phyloP scores from a whole-genome alignment of 2,797 vertebrate species.

The Rhinella marina region DNA sequence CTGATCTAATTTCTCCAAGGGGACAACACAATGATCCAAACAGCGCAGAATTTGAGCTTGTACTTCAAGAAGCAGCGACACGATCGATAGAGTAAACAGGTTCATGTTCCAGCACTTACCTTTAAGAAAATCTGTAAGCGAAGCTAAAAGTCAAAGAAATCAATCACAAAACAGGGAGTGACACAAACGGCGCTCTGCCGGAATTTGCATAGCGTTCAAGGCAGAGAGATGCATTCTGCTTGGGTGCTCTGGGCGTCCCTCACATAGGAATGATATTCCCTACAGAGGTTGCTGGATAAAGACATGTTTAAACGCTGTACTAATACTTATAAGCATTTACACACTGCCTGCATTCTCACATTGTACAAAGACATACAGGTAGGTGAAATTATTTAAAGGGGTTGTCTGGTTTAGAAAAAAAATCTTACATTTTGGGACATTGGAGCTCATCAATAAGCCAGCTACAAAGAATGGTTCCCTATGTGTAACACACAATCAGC shows the following conservation, averaged over 20 bases:
- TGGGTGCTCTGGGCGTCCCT: constrained; percentile 26
- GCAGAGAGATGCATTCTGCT: constrained; percentile 35
- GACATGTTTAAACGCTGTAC: constrained; percentile 7
- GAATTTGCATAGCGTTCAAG: constrained; percentile 42
- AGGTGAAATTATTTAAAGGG: background rate
- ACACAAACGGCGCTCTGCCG: constrained; percentile 1
- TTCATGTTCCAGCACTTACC: constrained; percentile 47
- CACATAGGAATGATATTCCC: background rate
- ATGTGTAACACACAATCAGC: too few relatives aligned
- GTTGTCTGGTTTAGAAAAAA: background rate
- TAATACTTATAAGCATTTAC: background rate
- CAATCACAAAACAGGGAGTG: constrained; percentile 43
- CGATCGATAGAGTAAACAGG: constrained; percentile 59
- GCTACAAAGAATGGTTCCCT: too few relatives aligned
- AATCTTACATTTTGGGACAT: too few relatives aligned
- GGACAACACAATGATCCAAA: constrained; percentile 53
- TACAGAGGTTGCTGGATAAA: background rate
- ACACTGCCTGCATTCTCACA: background rate
- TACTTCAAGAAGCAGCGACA: constrained; percentile 47
- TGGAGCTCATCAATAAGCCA: too few relatives aligned
- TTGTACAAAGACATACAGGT: background rate
- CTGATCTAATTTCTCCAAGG: constrained; percentile 60
- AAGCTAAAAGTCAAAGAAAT: constrained; percentile 43
- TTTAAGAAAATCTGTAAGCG: constrained; percentile 43
- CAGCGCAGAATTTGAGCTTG: constrained; percentile 44